These are phyloP conservation scores for Drosophila neotestacea DNA, from an alignment of 2,888 invertebrate genomes.

Conservation along the genomic window DNA sequence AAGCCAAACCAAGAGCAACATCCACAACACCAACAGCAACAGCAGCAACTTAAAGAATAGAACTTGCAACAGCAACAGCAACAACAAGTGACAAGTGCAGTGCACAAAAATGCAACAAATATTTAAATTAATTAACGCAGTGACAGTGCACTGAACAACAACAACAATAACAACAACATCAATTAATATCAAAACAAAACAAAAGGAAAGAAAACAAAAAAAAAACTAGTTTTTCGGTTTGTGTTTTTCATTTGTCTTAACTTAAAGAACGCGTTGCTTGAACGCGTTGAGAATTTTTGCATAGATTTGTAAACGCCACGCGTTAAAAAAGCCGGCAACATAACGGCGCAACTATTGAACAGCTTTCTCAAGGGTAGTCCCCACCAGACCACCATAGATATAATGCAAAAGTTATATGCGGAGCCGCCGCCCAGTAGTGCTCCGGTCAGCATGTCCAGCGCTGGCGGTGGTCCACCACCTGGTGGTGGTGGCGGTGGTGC, in stretches of 20 bases:
- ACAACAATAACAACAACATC: constrained; percentile 12
- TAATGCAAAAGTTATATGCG: constrained; percentile 85
- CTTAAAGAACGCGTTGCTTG: constrained; percentile 49
- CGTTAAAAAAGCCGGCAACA: constrained; percentile 81
- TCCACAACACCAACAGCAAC: constrained; percentile 24
- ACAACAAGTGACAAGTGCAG: constrained; percentile 62
- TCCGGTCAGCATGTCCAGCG: constrained; percentile 86
- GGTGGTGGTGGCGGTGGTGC: constrained; percentile 65
- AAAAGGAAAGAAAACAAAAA: constrained; percentile 4
- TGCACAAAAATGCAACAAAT: constrained; percentile 66
- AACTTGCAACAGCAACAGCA: constrained; percentile 35
- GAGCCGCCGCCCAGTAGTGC: constrained; percentile 83
- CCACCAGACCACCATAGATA: constrained; percentile 85
- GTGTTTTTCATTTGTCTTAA: constrained; percentile 40
- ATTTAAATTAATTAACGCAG: constrained; percentile 58
- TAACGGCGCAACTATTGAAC: constrained; percentile 84
- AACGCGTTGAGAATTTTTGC: constrained; percentile 43
- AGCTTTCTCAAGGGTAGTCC: constrained; percentile 84
- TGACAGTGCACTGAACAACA: constrained; percentile 71
- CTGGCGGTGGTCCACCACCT: constrained; percentile 65
- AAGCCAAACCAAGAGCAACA: constrained; percentile 43
- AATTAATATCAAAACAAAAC: not conserved
- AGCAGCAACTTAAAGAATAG: constrained; percentile 33
- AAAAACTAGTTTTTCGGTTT: constrained; percentile 37
- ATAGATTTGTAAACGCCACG: constrained; percentile 47